Evolutionary conservation across 2,797 vertebrate species (phyloP).

Genomic region (Syndactyla subalaris): DNA sequence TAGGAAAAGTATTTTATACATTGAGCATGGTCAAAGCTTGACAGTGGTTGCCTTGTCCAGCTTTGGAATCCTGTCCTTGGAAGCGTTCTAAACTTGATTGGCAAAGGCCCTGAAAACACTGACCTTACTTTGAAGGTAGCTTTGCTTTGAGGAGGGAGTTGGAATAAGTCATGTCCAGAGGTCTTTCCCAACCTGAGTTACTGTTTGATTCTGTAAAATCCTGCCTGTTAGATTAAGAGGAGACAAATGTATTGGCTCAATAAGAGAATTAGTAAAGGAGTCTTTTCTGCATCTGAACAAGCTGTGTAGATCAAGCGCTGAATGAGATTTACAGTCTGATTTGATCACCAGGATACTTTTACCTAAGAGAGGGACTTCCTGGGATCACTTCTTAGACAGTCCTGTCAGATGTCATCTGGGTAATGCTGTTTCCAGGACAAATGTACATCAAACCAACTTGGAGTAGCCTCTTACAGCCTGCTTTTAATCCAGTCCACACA

Average conservation of each 20-base stretch:
- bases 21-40: background rate
- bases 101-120: background rate
- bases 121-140: background rate
- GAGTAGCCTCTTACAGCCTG: background rate
- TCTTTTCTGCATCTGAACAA: background rate
- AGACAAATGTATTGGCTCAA: background rate
- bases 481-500: background rate
- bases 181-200: background rate
- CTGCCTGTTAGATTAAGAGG: background rate
- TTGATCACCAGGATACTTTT: background rate
- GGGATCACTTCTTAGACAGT: background rate
- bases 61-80: background rate
- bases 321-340: background rate
- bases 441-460: fast-evolving
- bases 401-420: background rate
- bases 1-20: background rate
- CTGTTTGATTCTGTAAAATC: background rate
- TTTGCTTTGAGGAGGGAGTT: background rate
- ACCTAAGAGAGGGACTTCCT: background rate
- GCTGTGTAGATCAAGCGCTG: fast-evolving
- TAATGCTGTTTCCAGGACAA: background rate
- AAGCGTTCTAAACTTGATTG: background rate
- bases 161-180: background rate
- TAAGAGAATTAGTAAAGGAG: background rate
- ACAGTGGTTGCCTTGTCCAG: background rate